Conservation (phyloP, 2,888 invertebrate species). For the Tipula helvola region DNA sequence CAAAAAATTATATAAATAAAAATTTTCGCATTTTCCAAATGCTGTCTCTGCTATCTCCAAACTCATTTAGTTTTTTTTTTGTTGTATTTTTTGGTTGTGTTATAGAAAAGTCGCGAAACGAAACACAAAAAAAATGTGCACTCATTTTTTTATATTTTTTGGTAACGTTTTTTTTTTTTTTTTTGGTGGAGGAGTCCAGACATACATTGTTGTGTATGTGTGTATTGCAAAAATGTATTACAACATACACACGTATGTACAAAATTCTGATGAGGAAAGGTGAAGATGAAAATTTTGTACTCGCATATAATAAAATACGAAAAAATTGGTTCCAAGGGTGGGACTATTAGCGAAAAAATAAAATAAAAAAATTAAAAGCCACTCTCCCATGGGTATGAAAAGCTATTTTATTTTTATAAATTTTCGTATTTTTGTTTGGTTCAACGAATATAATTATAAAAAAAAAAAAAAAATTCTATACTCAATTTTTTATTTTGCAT, state of each 20-base stretch:
- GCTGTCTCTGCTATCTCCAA: neutral
- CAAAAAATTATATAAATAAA: neutral
- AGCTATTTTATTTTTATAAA: neutral
- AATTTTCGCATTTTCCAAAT: neutral
- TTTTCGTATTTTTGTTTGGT: neutral
- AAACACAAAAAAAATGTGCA: neutral
- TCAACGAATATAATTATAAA: conserved; percentile 4
- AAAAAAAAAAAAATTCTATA: neutral
- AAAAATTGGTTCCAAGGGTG: neutral
- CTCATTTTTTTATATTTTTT: neutral
- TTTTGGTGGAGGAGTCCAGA: neutral
- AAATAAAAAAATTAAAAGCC: neutral
- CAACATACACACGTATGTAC: neutral
- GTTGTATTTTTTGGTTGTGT: neutral
- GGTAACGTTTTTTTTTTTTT: neutral
- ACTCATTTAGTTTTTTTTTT: neutral
- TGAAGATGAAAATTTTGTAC: neutral
- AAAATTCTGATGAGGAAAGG: neutral
- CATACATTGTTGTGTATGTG: neutral
- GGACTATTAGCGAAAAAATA: neutral
- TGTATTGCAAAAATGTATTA: neutral
- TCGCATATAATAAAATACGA: neutral
- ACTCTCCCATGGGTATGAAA: neutral
- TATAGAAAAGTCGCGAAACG: neutral
- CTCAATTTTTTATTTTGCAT: conserved; percentile 4